phyloP scores from a whole-genome alignment of 2,113 vertebrate species.

The Sapajus apella region DNA sequence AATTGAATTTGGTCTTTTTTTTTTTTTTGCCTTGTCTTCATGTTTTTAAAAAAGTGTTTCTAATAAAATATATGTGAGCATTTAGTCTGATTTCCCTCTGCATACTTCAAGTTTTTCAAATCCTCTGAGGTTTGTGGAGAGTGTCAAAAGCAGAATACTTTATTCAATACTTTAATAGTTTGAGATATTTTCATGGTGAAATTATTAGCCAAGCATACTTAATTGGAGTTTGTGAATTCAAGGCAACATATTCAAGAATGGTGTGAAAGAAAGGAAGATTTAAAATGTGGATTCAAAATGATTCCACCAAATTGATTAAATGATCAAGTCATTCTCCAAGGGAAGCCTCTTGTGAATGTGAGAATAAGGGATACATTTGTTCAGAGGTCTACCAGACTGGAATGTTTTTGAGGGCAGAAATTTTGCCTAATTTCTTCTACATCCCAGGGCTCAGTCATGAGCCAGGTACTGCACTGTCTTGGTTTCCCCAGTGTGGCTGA shows the following conservation, averaged over 20 bases:
- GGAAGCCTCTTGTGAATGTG: not conserved
- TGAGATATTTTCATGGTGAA: conserved; percentile 84
- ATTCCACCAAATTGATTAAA: not conserved
- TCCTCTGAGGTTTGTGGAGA: conserved; percentile 84
- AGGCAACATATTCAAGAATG: conserved; percentile 75
- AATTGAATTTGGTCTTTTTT: conserved; percentile 81
- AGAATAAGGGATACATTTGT: not conserved
- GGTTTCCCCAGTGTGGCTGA: not conserved
- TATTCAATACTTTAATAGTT: conserved; percentile 85
- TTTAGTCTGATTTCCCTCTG: conserved; percentile 79
- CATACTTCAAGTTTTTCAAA: conserved; percentile 85
- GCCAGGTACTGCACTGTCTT: not conserved
- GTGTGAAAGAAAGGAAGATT: conserved; percentile 70
- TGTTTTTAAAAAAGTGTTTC: conserved; percentile 77
- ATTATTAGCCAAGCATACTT: conserved; percentile 85
- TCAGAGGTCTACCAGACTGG: not conserved
- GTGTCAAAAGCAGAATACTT: conserved; percentile 85
- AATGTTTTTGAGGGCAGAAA: not conserved
- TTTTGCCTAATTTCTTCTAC: not conserved
- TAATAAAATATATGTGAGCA: conserved; percentile 83
- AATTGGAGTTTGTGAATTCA: conserved; percentile 83
- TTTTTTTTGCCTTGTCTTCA: conserved; percentile 43
- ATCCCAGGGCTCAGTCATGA: not conserved
- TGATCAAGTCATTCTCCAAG: not conserved
- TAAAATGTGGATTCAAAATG: conserved; percentile 48